Base-by-base conservation (phyloP, 2,113 vertebrate species). In the Pyrgilauda ruficollis region DNA sequence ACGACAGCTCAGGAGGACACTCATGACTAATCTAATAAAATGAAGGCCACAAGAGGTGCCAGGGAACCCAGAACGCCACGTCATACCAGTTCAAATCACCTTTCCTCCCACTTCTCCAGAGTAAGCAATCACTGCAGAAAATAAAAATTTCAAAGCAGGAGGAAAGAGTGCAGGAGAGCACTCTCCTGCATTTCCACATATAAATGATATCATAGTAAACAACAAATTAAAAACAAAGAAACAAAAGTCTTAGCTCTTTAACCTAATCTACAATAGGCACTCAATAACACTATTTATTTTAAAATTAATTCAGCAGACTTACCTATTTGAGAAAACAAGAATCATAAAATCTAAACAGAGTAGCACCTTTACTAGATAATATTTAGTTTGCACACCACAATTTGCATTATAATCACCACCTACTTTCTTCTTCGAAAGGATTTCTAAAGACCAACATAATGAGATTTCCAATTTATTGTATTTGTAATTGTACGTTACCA, bases 321-420 rank as follows among this genome's bases (percentile, higher is more conserved):
- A 62, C 68, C 53, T 76, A 35, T 61, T 12, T 23, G 41, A 89
- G 58, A 86, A 85, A 94, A 88, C 21, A 95, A 72, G 41, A 85
- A 75, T 35, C 7, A 84, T 39, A 84, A 62, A 91, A 81, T 33
- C 44, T 86, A 88, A 97, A 95, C 44, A 94, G 58, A 90, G 81
- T 58, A 94, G 59, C 35, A 86, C 43, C 55, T 77, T 87, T 84
- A 33, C 52, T 55, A 94, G 70, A 49, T 84, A 93, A 91, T 89
- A 82, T 31, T 93, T 87, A 70, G 89, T 50, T 92, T 80, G 26
- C 12, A 35, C 27, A 56, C 31, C 24, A 63, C 18, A 76, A 91
- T 95, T 95, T 94, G 75, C 84, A 88, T 95, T 76, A 94, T 53
- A 96, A 95, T 92, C 15, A 62, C 39, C 2, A 2, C n/a, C 50